A percentile compares a stretch with the other conserved stretches of the same genome.
Evolutionary conservation across 2,888 invertebrate species (phyloP).

Genomic region (Cantharis flavilabris): DNA sequence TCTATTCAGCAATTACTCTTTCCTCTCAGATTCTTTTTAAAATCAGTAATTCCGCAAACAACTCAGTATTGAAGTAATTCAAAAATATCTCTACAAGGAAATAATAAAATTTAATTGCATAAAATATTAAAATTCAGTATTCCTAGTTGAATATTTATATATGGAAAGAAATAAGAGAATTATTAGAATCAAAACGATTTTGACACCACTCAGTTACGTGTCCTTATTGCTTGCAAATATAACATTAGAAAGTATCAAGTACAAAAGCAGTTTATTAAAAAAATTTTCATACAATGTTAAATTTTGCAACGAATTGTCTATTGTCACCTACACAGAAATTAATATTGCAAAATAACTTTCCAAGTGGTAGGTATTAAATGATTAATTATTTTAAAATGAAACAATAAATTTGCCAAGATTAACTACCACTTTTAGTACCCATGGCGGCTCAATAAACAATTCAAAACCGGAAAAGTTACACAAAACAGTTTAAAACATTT

Average conservation of each 20-base stretch:
- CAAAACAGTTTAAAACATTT: background rate
- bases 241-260: background rate
- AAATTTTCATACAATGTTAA: background rate
- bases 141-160: background rate
- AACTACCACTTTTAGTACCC: background rate
- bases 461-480: background rate
- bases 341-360: background rate
- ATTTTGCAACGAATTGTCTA: background rate
- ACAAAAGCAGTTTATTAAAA: background rate
- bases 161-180: background rate
- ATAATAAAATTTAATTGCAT: background rate
- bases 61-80: no score
- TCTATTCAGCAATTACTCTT: no score
- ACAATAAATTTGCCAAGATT: background rate
- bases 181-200: background rate
- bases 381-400: background rate
- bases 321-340: background rate
- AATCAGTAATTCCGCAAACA: no score
- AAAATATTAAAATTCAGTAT: background rate
- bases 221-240: background rate
- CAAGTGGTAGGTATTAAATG: background rate
- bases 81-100: background rate
- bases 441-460: background rate
- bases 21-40: no score
- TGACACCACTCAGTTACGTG: background rate